phyloP scores from a whole-genome alignment of 2,797 vertebrate genomes.

The Alexandromys oeconomus region DNA sequence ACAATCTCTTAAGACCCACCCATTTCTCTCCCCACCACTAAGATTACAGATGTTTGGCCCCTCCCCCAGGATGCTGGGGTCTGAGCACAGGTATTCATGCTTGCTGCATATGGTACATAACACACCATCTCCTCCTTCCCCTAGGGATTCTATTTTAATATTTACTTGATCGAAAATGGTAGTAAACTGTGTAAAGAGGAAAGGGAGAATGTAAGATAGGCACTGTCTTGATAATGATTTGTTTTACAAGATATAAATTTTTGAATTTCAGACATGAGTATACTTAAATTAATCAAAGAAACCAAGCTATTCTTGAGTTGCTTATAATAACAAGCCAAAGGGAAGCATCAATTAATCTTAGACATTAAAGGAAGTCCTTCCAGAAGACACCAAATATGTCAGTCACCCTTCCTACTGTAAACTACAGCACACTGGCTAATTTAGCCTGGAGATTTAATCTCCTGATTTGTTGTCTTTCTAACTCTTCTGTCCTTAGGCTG shows the following conservation, averaged over 20 bases:
- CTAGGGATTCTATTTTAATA: neutral
- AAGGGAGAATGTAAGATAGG: neutral
- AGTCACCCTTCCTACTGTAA: constrained; percentile 51
- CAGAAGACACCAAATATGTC: constrained; percentile 44
- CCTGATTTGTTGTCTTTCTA: constrained; percentile 69
- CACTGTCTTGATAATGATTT: neutral
- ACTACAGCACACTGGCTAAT: constrained; percentile 55
- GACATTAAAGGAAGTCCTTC: constrained; percentile 67
- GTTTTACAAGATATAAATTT: constrained; percentile 1
- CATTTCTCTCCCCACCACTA: neutral
- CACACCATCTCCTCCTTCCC: no score
- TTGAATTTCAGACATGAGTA: neutral
- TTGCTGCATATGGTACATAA: neutral
- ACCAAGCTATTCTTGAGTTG: constrained; percentile 59
- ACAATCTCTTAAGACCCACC: rapidly evolving
- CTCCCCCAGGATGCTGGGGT: neutral
- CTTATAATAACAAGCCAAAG: constrained; percentile 72
- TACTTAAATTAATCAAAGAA: neutral
- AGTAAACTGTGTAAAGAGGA: neutral
- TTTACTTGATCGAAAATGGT: neutral
- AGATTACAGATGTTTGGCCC: neutral
- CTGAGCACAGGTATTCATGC: neutral
- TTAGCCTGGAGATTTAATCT: constrained; percentile 76
- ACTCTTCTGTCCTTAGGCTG: constrained; percentile 75
- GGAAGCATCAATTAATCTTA: constrained; percentile 69